Percentiles rank a stretch among this genome's conserved stretches.
These are phyloP conservation scores for Macroteleia sp. DNA, from an alignment of 2,888 invertebrate species.

Conservation along the genomic window DNA sequence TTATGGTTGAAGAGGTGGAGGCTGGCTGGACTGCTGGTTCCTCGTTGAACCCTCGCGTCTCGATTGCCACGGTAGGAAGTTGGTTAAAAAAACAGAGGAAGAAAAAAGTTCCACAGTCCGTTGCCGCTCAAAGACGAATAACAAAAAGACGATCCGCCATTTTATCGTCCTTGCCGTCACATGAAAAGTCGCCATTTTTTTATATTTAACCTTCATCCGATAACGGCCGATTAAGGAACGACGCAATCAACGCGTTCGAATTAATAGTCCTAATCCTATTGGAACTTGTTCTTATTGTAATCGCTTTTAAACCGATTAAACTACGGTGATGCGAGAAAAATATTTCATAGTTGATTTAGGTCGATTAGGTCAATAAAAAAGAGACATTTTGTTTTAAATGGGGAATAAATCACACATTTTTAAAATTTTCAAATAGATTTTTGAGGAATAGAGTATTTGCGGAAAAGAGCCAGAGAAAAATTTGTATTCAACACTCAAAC, in stretches of 20 bases:
- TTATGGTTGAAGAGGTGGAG: slow-evolving; percentile 60
- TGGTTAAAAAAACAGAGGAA: slow-evolving; percentile 57
- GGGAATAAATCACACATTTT: too few species aligned
- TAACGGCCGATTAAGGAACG: neutral
- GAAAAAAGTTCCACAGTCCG: slow-evolving; percentile 58
- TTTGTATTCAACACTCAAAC: too few species aligned
- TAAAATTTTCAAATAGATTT: too few species aligned
- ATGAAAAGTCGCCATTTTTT: slow-evolving; percentile 23
- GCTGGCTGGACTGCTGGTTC: slow-evolving; percentile 60
- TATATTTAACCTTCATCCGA: neutral
- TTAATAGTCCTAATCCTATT: neutral
- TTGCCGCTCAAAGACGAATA: slow-evolving; percentile 36
- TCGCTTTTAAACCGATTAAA: too few species aligned
- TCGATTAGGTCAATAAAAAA: too few species aligned
- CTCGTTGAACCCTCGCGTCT: slow-evolving; percentile 63
- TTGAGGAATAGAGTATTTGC: too few species aligned
- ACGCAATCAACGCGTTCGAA: slow-evolving; percentile 4
- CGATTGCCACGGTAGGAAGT: slow-evolving; percentile 72
- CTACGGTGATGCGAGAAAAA: too few species aligned
- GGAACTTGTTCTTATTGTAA: neutral
- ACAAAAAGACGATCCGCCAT: slow-evolving; percentile 58
- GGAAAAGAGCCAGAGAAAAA: too few species aligned
- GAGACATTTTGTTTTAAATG: too few species aligned
- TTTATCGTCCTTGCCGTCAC: slow-evolving; percentile 55
- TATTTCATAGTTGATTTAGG: too few species aligned